Evolutionary conservation across 1,140 invertebrate species (phyloP).

Genomic region (Andricus grossulariae): DNA sequence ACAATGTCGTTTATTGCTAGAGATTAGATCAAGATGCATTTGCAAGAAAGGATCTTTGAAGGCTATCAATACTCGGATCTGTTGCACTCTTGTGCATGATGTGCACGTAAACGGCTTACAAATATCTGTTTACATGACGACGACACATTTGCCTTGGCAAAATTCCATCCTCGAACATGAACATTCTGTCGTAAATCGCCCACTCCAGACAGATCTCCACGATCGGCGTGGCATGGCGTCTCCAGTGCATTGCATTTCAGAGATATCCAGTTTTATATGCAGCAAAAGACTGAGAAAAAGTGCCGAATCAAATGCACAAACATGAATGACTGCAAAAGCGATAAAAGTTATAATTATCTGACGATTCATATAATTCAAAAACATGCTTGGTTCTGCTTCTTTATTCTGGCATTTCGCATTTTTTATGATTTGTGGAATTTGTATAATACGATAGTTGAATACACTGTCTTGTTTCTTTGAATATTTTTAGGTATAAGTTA

Average conservation of each 20-base stretch:
- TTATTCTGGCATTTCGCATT: neutral
- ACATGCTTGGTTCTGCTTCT: neutral
- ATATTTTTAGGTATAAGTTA: too few relatives aligned
- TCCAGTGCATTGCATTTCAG: constrained; percentile 14
- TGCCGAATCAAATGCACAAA: neutral
- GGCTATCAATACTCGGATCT: constrained; percentile 9
- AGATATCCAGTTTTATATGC: constrained; percentile 20
- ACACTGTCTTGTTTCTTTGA: too few relatives aligned
- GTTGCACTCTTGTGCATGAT: neutral
- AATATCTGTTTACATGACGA: constrained; percentile 24
- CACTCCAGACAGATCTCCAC: constrained; percentile 5
- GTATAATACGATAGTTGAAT: neutral
- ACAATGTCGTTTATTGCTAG: neutral
- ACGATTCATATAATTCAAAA: neutral
- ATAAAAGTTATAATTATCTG: constrained; percentile 23
- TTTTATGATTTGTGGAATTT: neutral
- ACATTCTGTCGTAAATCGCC: constrained; percentile 9
- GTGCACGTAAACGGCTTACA: constrained; percentile 11
- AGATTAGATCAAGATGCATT: constrained; percentile 21
- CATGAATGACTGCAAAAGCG: neutral
- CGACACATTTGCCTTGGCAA: constrained; percentile 23
- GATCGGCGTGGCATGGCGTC: neutral
- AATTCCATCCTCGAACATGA: constrained; percentile 19
- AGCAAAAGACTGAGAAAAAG: neutral
- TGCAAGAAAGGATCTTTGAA: constrained; percentile 13